Conservation (phyloP, 2,797 vertebrate species). For the Semotilus atromaculatus region DNA sequence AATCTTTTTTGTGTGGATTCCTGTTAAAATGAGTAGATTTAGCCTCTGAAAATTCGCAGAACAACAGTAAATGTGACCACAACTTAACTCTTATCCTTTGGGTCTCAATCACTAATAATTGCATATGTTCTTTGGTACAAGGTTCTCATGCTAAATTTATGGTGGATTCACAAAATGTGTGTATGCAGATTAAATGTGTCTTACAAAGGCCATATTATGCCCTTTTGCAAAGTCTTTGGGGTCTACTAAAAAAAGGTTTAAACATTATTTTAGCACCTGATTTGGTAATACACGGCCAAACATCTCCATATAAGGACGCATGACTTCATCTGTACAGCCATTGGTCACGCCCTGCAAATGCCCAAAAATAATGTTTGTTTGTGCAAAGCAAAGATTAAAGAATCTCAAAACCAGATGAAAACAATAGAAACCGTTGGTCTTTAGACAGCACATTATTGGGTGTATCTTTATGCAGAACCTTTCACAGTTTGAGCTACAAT, state of each 20-base stretch:
- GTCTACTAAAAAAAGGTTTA: not conserved
- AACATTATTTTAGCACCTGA: not conserved
- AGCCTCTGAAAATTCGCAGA: not conserved
- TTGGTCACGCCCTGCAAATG: too few species aligned
- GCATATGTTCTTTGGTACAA: not conserved
- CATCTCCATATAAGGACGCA: not conserved
- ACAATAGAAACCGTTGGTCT: too few species aligned
- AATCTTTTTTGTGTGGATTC: not conserved
- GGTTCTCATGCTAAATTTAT: not conserved
- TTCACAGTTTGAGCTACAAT: too few species aligned
- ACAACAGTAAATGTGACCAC: not conserved
- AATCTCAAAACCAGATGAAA: too few species aligned
- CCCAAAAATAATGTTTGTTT: too few species aligned
- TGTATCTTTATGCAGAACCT: too few species aligned
- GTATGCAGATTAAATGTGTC: not conserved
- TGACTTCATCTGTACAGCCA: not conserved
- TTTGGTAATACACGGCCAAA: not conserved
- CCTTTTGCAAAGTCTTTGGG: not conserved
- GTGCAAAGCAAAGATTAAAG: too few species aligned
- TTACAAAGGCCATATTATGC: not conserved
- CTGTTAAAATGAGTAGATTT: not conserved
- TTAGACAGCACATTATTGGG: too few species aligned
- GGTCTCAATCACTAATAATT: conserved; percentile 3
- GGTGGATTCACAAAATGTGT: not conserved
- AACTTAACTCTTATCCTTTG: not conserved